Conservation (phyloP, 1,140 invertebrate species). For the Batillaria attramentaria region DNA sequence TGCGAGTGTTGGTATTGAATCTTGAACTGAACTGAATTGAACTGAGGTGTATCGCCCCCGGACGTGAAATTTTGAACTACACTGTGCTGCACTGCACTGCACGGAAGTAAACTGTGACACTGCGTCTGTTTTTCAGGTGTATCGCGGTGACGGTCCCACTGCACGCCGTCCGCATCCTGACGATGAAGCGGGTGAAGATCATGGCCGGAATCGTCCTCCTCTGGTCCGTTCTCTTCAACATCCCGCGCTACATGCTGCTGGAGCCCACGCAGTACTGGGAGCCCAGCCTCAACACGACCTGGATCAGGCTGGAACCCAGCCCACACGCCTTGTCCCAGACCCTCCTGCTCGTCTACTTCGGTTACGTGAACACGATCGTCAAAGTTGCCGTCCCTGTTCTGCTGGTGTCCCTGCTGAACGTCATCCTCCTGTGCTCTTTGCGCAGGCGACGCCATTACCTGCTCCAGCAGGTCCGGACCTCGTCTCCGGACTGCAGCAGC, state of each 20-base stretch:
- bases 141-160: conserved; percentile 25
- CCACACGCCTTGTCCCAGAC: background rate
- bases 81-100: background rate
- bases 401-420: conserved; percentile 26
- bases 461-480: conserved; percentile 12
- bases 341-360: conserved; percentile 33
- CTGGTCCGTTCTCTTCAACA: conserved; percentile 26
- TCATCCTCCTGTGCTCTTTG: conserved; percentile 29
- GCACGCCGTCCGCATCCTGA: conserved; percentile 23
- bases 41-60: no score
- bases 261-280: conserved; percentile 29
- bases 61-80: background rate
- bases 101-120: background rate
- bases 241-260: conserved; percentile 30
- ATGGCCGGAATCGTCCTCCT: background rate
- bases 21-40: no score
- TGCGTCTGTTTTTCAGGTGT: background rate
- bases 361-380: conserved; percentile 28
- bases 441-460: conserved; percentile 17
- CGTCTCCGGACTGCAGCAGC: background rate
- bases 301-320: conserved; percentile 29
- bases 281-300: conserved; percentile 23
- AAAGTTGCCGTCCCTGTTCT: conserved; percentile 28
- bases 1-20: no score
- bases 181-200: conserved; percentile 13